Percentiles rank a stretch among this genome's conserved stretches.
Evolutionary conservation across 2,113 vertebrate species (phyloP).

Genomic region (Phalacrocorax aristotelis): DNA sequence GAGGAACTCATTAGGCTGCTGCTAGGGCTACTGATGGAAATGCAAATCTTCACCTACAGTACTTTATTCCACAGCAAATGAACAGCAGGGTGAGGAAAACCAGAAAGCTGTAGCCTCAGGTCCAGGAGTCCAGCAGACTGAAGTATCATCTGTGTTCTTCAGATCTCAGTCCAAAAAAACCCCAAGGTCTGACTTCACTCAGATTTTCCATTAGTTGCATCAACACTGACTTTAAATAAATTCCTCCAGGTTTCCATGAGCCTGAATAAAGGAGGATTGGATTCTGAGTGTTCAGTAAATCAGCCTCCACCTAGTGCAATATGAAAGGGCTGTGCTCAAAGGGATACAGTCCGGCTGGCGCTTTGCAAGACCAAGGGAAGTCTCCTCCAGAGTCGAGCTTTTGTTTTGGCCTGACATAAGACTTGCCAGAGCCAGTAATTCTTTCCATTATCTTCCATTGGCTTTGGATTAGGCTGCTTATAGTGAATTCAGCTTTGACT

Average conservation of each 20-base stretch:
- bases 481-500: neutral
- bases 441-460: neutral
- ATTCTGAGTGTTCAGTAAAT: neutral
- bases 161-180: neutral
- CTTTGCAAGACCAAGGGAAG: neutral
- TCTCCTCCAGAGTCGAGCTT: neutral
- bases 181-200: neutral
- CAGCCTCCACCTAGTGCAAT: neutral
- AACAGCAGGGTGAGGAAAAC: neutral
- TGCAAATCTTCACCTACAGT: constrained; percentile 27
- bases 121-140: neutral
- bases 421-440: neutral
- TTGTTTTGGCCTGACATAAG: neutral
- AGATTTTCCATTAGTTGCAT: neutral
- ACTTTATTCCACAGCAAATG: neutral
- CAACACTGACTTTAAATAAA: neutral
- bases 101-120: neutral
- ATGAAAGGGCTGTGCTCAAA: neutral
- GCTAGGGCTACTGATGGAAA: constrained; percentile 20
- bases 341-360: neutral
- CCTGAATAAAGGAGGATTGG: neutral
- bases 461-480: neutral
- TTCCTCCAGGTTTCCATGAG: neutral
- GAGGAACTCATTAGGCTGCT: constrained; percentile 28
- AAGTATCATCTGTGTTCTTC: neutral